Percentiles rank a stretch among this genome's conserved stretches.
Conservation (phyloP, 2,888 invertebrate species). For the Amphipoea lucens region DNA sequence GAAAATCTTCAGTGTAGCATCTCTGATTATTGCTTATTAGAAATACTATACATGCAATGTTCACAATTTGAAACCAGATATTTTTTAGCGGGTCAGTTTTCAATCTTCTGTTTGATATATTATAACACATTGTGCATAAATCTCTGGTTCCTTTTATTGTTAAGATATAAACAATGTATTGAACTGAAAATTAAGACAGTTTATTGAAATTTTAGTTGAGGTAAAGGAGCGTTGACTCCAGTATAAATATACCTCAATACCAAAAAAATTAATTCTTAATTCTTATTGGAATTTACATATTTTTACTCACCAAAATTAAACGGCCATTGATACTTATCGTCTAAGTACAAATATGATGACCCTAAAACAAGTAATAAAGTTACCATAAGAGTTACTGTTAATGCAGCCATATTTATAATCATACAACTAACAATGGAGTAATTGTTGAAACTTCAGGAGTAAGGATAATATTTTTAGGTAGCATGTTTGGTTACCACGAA, state of each 20-base stretch:
- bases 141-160: constrained; percentile 39
- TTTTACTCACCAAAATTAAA: constrained; percentile 69
- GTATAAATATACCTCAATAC: neutral
- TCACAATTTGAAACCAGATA: constrained; percentile 58
- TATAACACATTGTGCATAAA: constrained; percentile 57
- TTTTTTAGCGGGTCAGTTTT: constrained; percentile 46
- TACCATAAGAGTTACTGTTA: constrained; percentile 4
- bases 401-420: neutral
- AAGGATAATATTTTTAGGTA: constrained; percentile 8
- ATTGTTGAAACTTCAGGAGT: neutral
- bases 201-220: constrained; percentile 2
- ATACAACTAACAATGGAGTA: neutral
- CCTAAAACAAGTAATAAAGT: constrained; percentile 65
- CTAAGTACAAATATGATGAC: constrained; percentile 62
- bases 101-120: constrained; percentile 45
- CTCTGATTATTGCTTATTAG: constrained; percentile 67
- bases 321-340: constrained; percentile 68
- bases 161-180: constrained; percentile 48
- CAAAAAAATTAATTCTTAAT: neutral
- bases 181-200: constrained; percentile 43
- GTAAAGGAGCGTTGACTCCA: neutral
- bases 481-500: constrained; percentile 7
- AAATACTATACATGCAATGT: constrained; percentile 48
- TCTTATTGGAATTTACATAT: neutral
- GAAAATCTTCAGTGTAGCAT: constrained; percentile 73